Percentiles rank a stretch among this genome's conserved stretches.
These are phyloP conservation scores for Phalacrocorax pelagicus DNA, from an alignment of 2,113 vertebrate genomes.

Conservation along the genomic window DNA sequence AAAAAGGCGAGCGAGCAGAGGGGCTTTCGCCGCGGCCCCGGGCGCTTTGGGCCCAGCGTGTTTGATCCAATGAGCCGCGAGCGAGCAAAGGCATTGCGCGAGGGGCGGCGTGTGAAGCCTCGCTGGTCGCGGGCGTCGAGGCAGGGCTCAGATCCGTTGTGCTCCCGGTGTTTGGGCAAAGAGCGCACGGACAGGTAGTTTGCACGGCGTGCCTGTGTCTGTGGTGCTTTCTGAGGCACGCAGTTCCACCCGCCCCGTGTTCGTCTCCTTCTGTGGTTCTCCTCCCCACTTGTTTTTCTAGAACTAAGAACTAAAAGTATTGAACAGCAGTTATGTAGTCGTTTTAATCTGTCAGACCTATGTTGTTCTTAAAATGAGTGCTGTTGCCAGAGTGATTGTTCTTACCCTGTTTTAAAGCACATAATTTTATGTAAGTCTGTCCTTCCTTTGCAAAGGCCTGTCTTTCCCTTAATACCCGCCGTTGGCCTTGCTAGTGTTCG, in stretches of 20 bases:
- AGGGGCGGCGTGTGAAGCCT: neutral
- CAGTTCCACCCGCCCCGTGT: accelerated
- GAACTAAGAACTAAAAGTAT: neutral
- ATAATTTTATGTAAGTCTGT: neutral
- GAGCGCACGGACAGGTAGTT: neutral
- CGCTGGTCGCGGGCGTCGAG: neutral
- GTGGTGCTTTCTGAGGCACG: neutral
- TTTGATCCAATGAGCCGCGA: neutral
- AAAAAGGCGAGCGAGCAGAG: neutral
- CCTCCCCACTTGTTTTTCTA: neutral
- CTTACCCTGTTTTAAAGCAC: neutral
- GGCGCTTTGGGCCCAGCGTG: neutral
- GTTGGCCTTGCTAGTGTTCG: neutral
- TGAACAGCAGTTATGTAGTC: neutral
- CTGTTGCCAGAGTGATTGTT: neutral
- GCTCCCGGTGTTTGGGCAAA: neutral
- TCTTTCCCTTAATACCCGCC: neutral
- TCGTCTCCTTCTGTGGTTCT: neutral
- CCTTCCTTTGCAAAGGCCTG: neutral
- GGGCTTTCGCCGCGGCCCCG: neutral
- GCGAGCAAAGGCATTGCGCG: neutral
- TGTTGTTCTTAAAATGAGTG: neutral
- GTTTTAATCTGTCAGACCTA: neutral
- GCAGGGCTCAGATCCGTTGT: neutral
- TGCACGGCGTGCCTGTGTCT: accelerated